Percentiles rank a stretch among this genome's conserved stretches.
Conservation (phyloP, 2,888 invertebrate species). For the Nemoura dubitans region DNA sequence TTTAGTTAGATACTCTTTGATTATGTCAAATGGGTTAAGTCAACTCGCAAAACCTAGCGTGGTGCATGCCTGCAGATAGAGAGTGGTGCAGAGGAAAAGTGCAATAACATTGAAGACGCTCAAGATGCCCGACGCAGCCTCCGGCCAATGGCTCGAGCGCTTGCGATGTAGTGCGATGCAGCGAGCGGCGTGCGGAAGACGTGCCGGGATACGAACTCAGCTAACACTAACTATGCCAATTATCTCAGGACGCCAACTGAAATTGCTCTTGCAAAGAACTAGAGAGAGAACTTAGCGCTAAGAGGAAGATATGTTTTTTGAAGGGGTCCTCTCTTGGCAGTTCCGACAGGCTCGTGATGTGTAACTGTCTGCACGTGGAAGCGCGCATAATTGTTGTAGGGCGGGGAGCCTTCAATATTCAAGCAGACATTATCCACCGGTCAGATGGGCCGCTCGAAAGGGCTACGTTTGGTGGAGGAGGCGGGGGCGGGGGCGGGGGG, state of each 20-base stretch:
- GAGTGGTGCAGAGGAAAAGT: neutral
- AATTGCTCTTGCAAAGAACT: slow-evolving; percentile 10
- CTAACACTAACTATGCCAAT: slow-evolving; percentile 27
- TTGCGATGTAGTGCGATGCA: too few species aligned
- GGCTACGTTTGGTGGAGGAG: too few species aligned
- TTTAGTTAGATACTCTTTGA: too few species aligned
- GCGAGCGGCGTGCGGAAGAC: neutral
- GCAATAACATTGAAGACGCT: neutral
- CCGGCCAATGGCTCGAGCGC: neutral
- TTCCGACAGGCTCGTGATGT: neutral
- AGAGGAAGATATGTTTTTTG: neutral
- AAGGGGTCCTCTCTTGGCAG: neutral
- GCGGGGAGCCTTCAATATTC: neutral
- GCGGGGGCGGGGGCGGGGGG: neutral
- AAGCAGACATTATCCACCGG: slow-evolving; percentile 1
- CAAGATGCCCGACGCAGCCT: too few species aligned
- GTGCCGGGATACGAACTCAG: neutral
- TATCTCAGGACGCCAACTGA: neutral
- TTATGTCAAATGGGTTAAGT: too few species aligned
- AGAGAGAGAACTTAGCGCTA: neutral
- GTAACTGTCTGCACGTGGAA: neutral
- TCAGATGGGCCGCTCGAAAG: neutral
- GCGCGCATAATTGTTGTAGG: neutral
- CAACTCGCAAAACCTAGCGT: too few species aligned
- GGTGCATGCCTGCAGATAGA: too few species aligned